Base-by-base conservation (phyloP, 2,113 vertebrate genomes). In the Columbina picui region DNA sequence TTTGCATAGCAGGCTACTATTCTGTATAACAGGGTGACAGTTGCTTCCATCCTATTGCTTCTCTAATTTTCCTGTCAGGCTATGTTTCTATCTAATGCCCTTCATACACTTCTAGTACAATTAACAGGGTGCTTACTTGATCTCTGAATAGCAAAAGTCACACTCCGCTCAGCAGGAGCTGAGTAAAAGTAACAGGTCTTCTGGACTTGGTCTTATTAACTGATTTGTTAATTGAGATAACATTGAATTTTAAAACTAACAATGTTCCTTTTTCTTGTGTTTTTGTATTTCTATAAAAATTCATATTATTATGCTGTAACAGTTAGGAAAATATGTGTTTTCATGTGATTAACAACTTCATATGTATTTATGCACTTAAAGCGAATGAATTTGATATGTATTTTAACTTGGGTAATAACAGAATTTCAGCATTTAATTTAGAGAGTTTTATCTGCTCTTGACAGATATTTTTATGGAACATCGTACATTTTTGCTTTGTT, bases 61-160 rank as follows among this genome's bases (percentile, higher is more conserved):
- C 79, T 88, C 77, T 84, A 39, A 91, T 91, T 95, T 92, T 96
- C 47, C 81, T 92, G 39, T 49, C 93, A 75, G 81, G 83, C 76
- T 86, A 73, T 63, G 30, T 86, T 96, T 90, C 85, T n/a, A 39
- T 61, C 47, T 75, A 81, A 87, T 82, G 91, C n/a, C 70, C 59
- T 59, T 80, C 22, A 2, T 77, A 74, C 36, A 87, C 56, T 32
- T 88, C 60, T 74, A 83, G 71, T 47, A 64, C 74, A 90, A 93
- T 77, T 90, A 92, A 75, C 39, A 81, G 69, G 14, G 56, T 88
- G 47, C 36, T 86, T 84, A 86, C 50, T 60, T 77, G 70, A 80
- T 84, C 85, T 88, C 73, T 93, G 49, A 79, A 90, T 43, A 64
- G 52, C 59, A 90, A 73, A 94, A 94, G 64, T 78, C 60, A 70